Evolutionary conservation across 2,113 vertebrate species (phyloP).

Genomic region (Peucedramus taeniatus): DNA sequence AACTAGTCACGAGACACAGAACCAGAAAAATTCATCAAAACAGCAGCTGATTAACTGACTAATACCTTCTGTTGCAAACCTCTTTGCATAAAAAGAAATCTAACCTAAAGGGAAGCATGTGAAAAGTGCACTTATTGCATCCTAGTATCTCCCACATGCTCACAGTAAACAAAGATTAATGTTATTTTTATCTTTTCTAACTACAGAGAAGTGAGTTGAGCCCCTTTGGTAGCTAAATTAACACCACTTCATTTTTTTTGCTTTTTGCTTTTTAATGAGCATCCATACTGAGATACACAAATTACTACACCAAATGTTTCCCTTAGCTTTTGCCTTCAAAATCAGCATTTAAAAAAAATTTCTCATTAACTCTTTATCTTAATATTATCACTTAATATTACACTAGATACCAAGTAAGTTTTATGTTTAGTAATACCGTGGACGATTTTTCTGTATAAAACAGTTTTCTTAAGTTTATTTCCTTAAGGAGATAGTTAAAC

Average conservation of each 20-base stretch:
- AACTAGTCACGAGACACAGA: neutral
- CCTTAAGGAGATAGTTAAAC: neutral
- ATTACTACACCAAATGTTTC: neutral
- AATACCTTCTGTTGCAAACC: neutral
- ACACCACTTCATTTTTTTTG: neutral
- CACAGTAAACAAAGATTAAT: neutral
- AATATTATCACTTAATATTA: neutral
- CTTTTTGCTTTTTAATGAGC: neutral
- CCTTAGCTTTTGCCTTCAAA: neutral
- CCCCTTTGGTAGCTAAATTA: neutral
- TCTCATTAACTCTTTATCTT: neutral
- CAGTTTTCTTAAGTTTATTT: neutral
- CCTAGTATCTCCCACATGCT: neutral
- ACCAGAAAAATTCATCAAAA: neutral
- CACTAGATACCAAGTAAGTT: neutral
- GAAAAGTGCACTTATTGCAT: neutral
- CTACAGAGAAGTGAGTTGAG: neutral
- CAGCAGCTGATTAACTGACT: neutral
- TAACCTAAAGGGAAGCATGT: neutral
- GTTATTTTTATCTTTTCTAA: neutral
- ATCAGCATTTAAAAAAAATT: neutral
- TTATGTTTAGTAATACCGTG: neutral
- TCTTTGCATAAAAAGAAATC: neutral
- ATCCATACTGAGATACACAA: neutral
- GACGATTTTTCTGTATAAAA: neutral